Conservation (phyloP, 1,140 invertebrate species). For the Latrodectus geometricus region DNA sequence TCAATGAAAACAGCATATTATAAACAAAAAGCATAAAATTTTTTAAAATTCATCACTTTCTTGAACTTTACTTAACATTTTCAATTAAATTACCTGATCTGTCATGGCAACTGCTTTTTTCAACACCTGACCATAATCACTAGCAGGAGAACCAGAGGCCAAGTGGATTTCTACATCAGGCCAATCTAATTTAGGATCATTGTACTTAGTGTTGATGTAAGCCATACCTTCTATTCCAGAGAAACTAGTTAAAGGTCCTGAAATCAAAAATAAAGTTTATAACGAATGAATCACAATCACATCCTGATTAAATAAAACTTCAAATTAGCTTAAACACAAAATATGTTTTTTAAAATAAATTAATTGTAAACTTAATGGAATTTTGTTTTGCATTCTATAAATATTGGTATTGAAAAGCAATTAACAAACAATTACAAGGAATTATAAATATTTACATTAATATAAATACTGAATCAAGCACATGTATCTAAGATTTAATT, state of each 20-base stretch:
- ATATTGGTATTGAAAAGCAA: too few species aligned
- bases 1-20: too few species aligned
- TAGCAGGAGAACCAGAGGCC: constrained; percentile 67
- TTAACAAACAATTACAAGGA: too few species aligned
- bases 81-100: constrained; percentile 1
- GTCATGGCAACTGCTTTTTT: constrained; percentile 31
- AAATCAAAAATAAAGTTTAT: neutral
- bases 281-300: too few species aligned
- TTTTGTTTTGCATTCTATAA: too few species aligned
- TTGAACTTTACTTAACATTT: neutral
- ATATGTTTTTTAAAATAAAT: too few species aligned
- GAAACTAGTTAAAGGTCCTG: constrained; percentile 51
- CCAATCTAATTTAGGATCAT: constrained; percentile 76
- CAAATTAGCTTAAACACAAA: too few species aligned
- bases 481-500: too few species aligned
- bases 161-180: constrained; percentile 84
- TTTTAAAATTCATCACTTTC: neutral
- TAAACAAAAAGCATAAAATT: neutral
- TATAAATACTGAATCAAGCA: too few species aligned
- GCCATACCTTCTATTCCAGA: constrained; percentile 79
- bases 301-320: too few species aligned
- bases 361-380: too few species aligned
- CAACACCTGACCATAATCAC: constrained; percentile 52
- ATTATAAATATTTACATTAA: too few species aligned
- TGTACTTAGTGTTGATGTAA: constrained; percentile 85